A percentile compares a stretch with the other conserved stretches of the same genome.
These are phyloP conservation scores for Vandiemenella viatica DNA, from an alignment of 2,888 invertebrate species.

Conservation along the genomic window DNA sequence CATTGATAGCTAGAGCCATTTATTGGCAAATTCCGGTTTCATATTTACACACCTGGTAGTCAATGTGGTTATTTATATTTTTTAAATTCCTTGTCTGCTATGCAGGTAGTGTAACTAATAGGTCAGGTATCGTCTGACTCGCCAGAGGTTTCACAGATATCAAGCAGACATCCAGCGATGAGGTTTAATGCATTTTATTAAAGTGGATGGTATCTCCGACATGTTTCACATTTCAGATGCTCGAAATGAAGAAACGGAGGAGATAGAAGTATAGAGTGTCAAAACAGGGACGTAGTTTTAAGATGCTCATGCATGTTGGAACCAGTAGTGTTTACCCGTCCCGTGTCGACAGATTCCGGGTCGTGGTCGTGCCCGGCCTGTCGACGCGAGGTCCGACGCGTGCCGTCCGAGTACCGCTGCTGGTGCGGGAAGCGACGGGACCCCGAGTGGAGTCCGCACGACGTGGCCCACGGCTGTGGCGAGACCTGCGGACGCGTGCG, in stretches of 20 bases:
- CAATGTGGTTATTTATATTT: no score
- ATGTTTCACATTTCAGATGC: background rate
- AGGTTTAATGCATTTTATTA: no score
- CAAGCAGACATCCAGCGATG: no score
- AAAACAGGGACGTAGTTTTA: background rate
- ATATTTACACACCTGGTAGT: no score
- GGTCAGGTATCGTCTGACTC: no score
- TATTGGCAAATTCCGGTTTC: no score
- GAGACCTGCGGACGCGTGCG: conserved; percentile 51
- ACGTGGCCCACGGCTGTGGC: conserved; percentile 84
- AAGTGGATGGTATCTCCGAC: no score
- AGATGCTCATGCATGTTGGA: background rate
- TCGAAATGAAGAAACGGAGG: background rate
- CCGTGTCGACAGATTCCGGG: conserved; percentile 39
- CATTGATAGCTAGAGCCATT: no score
- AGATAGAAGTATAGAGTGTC: background rate
- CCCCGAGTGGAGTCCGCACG: conserved; percentile 60
- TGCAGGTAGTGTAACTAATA: no score
- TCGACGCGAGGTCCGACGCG: conserved; percentile 57
- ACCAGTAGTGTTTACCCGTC: background rate
- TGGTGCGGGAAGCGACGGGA: conserved; percentile 72
- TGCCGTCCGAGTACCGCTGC: conserved; percentile 73
- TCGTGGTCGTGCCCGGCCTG: conserved; percentile 98
- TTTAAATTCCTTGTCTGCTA: no score
- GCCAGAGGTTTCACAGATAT: no score